Percentiles rank a stretch among this genome's conserved stretches.
phyloP scores from a whole-genome alignment of 2,113 vertebrate species.

The Ptychochromis oligacanthus region DNA sequence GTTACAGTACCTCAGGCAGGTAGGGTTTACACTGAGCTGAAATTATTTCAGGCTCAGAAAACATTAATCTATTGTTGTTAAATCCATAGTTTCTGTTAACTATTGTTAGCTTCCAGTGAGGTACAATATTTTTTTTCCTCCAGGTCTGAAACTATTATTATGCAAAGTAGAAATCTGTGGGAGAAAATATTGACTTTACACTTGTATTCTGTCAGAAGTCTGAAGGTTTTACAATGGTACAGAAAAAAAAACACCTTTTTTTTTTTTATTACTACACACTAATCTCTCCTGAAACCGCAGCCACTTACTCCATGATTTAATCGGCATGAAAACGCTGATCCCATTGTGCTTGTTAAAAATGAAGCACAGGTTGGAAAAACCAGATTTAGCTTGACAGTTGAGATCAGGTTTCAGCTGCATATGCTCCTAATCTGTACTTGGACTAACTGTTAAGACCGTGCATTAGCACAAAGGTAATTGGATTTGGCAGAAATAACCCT shows the following conservation, averaged over 20 bases:
- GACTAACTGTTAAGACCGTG: slow-evolving; percentile 61
- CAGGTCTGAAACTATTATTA: not conserved
- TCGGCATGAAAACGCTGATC: slow-evolving; percentile 27
- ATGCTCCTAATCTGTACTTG: slow-evolving; percentile 74
- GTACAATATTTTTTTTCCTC: not conserved
- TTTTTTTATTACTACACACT: too few relatives aligned
- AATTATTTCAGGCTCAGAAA: not conserved
- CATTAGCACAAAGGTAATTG: slow-evolving; percentile 76
- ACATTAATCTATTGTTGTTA: not conserved
- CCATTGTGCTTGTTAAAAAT: slow-evolving; percentile 27
- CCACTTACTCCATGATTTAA: slow-evolving; percentile 12
- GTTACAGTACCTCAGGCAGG: slow-evolving; percentile 2
- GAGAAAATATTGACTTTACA: not conserved
- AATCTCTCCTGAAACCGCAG: slow-evolving; percentile 40
- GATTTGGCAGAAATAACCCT: slow-evolving; percentile 76
- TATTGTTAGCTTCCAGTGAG: not conserved
- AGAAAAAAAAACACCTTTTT: slow-evolving; percentile 4
- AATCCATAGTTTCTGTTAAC: not conserved
- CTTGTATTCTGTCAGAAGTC: not conserved
- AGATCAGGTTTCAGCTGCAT: slow-evolving; percentile 39
- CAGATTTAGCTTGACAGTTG: slow-evolving; percentile 19
- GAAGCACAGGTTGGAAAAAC: slow-evolving; percentile 32
- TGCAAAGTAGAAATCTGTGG: not conserved
- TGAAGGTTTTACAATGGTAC: slow-evolving; percentile 9
- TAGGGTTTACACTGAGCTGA: not conserved